Percentiles rank a stretch among this genome's conserved stretches.
Conservation (phyloP, 2,888 invertebrate species). For the Drosophila pullipes region DNA sequence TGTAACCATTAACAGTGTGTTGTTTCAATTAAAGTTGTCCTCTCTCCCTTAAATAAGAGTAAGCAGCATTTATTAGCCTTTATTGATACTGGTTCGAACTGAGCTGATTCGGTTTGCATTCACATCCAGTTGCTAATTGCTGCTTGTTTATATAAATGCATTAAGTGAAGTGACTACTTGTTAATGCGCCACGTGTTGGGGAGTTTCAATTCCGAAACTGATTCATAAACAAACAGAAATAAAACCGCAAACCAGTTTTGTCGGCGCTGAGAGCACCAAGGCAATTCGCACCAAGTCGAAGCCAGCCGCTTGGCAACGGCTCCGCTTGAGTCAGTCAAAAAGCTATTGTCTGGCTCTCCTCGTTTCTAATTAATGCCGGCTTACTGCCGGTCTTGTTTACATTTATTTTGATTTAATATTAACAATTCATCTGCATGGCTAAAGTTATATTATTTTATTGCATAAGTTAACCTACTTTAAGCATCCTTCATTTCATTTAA, state of each 20-base stretch:
- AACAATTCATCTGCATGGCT: constrained; percentile 10
- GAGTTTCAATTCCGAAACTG: constrained; percentile 20
- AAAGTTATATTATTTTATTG: background rate
- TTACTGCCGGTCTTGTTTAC: background rate
- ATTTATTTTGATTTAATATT: constrained; percentile 1
- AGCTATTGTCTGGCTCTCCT: background rate
- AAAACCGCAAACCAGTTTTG: constrained; percentile 33
- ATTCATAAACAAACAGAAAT: constrained; percentile 40
- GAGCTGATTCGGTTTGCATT: background rate
- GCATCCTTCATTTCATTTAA: constrained; percentile 13
- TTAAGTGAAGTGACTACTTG: background rate
- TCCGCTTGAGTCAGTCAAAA: constrained; percentile 9
- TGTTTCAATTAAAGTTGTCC: background rate
- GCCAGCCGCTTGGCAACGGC: constrained; percentile 25
- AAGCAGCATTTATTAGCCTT: background rate
- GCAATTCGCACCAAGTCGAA: background rate
- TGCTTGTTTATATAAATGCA: constrained; percentile 3
- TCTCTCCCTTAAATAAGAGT: constrained; percentile 8
- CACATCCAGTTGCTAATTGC: background rate
- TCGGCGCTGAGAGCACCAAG: constrained; percentile 5
- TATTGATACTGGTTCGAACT: constrained; percentile 26
- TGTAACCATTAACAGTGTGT: background rate
- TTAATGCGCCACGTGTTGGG: constrained; percentile 24
- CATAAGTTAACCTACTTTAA: constrained; percentile 15
- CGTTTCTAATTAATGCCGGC: background rate